Conservation (phyloP, 1,140 invertebrate species). For the Magallana gigas region DNA sequence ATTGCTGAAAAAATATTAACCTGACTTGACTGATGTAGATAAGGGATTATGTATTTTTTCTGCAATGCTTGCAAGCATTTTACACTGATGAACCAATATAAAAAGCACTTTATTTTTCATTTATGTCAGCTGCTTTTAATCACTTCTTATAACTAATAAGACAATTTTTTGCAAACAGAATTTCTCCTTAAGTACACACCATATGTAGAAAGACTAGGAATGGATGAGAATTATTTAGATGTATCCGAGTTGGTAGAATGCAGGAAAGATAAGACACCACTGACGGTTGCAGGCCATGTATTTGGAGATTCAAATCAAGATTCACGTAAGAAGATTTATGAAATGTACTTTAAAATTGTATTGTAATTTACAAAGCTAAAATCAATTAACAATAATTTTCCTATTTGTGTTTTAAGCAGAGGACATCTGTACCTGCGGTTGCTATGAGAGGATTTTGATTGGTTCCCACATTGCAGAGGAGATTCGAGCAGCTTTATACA, state of each 20-base stretch:
- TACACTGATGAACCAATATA: too few species aligned
- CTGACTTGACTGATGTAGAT: too few species aligned
- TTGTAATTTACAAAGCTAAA: not conserved
- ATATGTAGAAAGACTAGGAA: conserved; percentile 70
- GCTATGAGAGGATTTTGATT: conserved; percentile 61
- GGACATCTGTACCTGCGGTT: conserved; percentile 67
- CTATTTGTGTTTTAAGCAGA: not conserved
- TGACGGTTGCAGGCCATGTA: not conserved
- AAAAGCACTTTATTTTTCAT: too few species aligned
- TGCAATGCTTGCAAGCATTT: too few species aligned
- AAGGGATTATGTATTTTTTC: too few species aligned
- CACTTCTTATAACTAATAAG: too few species aligned
- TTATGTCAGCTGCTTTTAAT: too few species aligned
- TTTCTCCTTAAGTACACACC: conserved; percentile 71
- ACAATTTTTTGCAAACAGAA: conserved; percentile 52
- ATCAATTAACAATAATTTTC: too few species aligned
- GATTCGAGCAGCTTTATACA: conserved; percentile 63
- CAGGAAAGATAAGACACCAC: conserved; percentile 44
- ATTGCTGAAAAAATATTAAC: too few species aligned
- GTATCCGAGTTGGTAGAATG: conserved; percentile 66
- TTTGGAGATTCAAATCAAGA: not conserved
- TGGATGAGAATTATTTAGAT: conserved; percentile 75
- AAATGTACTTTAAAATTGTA: not conserved
- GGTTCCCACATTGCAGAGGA: conserved; percentile 73
- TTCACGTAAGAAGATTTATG: not conserved